Conservation (phyloP, 2,888 invertebrate genomes). For the Schizaphis graminum region DNA sequence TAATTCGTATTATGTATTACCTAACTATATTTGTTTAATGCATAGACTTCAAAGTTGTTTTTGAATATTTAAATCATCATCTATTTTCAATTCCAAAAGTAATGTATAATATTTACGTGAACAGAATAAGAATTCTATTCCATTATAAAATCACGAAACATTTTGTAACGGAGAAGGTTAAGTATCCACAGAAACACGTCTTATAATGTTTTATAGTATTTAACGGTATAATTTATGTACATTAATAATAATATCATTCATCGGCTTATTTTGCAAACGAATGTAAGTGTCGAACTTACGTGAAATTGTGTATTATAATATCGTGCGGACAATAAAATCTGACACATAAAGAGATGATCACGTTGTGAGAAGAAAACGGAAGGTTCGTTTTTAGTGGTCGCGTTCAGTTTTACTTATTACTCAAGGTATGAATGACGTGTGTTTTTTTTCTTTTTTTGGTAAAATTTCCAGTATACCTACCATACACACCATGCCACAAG, state of each 20-base stretch:
- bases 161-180: neutral
- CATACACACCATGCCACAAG: neutral
- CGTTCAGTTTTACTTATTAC: neutral
- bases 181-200: neutral
- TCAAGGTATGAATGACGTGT: neutral
- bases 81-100: neutral
- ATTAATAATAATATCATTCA: neutral
- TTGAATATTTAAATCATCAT: neutral
- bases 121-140: neutral
- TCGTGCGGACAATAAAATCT: neutral
- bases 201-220: neutral
- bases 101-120: neutral
- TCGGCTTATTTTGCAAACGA: neutral
- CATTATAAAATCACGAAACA: neutral
- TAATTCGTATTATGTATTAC: neutral
- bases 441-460: neutral
- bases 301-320: neutral
- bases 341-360: neutral
- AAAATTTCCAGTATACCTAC: neutral
- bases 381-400: neutral
- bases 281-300: neutral
- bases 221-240: neutral
- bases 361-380: neutral
- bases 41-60: constrained; percentile 13
- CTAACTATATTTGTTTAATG: neutral